Evolutionary conservation across 2,797 vertebrate species (phyloP).

Genomic region (Calcarius lapponicus): DNA sequence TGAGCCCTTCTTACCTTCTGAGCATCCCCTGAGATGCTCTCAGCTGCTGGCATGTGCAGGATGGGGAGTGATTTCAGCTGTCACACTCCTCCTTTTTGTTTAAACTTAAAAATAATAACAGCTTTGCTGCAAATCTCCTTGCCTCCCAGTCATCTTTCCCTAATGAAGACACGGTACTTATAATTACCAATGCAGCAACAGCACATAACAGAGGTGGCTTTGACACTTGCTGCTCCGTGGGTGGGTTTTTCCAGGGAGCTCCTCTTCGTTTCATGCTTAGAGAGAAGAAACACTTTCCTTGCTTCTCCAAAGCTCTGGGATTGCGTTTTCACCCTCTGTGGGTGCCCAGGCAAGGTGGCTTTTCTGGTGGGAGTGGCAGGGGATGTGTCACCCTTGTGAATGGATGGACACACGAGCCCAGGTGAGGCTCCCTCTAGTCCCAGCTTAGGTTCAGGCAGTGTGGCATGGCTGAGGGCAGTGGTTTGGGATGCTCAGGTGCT

Average conservation of each 20-base stretch:
- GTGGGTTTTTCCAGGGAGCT: conserved; percentile 41
- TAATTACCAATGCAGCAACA: conserved; percentile 27
- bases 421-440: not conserved
- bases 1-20: not conserved
- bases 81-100: conserved; percentile 13
- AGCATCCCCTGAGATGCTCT: not conserved
- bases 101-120: conserved; percentile 63
- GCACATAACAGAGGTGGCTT: conserved; percentile 43
- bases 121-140: conserved; percentile 28
- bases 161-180: conserved; percentile 40
- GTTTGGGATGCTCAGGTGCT: not conserved
- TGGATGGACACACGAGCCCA: rapidly evolving
- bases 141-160: conserved; percentile 26
- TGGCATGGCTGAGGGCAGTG: not conserved
- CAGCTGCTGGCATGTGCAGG: not conserved
- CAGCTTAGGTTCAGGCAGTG: rapidly evolving
- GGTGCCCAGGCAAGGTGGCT: not conserved
- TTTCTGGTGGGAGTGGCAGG: not conserved
- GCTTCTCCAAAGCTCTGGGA: not conserved
- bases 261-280: not conserved
- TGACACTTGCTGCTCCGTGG: conserved; percentile 50
- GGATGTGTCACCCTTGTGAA: not conserved
- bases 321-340: not conserved
- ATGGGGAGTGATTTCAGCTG: conserved; percentile 24
- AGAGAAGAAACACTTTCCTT: not conserved